Base-by-base conservation (phyloP, 1,140 invertebrate species). In the Tachypleus tridentatus region DNA sequence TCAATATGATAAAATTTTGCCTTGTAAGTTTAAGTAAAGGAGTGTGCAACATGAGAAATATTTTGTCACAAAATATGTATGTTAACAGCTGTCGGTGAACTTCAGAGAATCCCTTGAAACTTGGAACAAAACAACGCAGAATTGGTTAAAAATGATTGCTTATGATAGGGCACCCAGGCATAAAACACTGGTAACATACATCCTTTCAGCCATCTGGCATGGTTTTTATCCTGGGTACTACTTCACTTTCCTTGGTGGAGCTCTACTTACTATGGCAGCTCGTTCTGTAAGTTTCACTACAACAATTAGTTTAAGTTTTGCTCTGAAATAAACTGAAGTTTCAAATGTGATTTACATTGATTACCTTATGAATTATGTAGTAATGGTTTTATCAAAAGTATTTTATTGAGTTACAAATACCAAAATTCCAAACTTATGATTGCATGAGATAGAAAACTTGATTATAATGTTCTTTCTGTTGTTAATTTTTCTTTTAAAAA, bases 201-300 rank as follows among this genome's bases (percentile, higher is more conserved):
- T 84, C 3, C 79, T 97, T 58, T 96, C 91, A 49, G 93, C 93
- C 11, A 74, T 97, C 48, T 98, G 96, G 96, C 96, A 98, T 79
- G 96, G 91, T 63, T 97, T 96, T 76, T 93, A 96, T 79, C 93
- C 93, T 5, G 94, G 96, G 9, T 99, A 99, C 80, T 99, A 98
- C 76, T 74, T 98, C 53, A 95, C 93, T 2, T 99, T 99, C 77
- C 82, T 89, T 49, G 87, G 84, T 49, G 93, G 87, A 9, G 91
- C 91, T 0, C 71, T 98, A 3, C 88, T 94, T 73, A 96, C 93
- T 3, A 79, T 88, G 61, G 87, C 88, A 29, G 85, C 89, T 49
- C 83, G 94, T 80, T 79, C 80, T 65, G 89, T 91, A 80, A 80
- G 79, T 68, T 50, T 59, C 64, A 53, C 63, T 54, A 29, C 29